Evolutionary conservation across 2,797 vertebrate genomes (phyloP).

Genomic region (Mormyrus proboscirostris): DNA sequence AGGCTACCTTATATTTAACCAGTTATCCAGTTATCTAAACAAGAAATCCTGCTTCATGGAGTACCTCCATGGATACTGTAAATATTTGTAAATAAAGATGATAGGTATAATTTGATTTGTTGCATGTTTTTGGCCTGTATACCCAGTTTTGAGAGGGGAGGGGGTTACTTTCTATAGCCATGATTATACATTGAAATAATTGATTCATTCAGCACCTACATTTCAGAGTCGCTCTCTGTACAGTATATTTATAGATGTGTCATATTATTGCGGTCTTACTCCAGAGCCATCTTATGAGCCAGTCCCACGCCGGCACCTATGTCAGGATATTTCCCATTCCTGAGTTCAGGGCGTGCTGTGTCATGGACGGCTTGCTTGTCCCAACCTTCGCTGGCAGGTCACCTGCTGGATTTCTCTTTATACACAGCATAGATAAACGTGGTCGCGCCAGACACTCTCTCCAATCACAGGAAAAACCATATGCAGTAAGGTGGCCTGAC

Average conservation of each 20-base stretch:
- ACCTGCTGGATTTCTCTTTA: neutral
- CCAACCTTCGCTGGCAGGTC: neutral
- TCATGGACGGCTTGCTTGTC: neutral
- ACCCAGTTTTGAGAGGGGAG: neutral
- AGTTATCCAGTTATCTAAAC: neutral
- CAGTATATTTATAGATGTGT: neutral
- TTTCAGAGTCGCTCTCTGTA: neutral
- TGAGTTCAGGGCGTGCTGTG: neutral
- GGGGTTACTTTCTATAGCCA: neutral
- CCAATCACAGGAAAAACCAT: neutral
- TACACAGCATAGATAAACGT: neutral
- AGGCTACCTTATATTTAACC: neutral
- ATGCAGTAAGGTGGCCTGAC: neutral
- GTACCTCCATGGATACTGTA: neutral
- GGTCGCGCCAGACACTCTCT: neutral
- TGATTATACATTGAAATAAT: neutral
- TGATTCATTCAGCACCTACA: neutral
- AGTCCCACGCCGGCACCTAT: neutral
- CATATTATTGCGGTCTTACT: neutral
- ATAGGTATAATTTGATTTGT: neutral
- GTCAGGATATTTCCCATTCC: neutral
- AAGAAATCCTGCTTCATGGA: neutral
- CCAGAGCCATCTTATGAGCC: neutral
- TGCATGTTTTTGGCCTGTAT: neutral
- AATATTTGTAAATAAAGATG: neutral